These are phyloP conservation scores for Popillia japonica DNA, from an alignment of 1,140 invertebrate species.

Conservation along the genomic window DNA sequence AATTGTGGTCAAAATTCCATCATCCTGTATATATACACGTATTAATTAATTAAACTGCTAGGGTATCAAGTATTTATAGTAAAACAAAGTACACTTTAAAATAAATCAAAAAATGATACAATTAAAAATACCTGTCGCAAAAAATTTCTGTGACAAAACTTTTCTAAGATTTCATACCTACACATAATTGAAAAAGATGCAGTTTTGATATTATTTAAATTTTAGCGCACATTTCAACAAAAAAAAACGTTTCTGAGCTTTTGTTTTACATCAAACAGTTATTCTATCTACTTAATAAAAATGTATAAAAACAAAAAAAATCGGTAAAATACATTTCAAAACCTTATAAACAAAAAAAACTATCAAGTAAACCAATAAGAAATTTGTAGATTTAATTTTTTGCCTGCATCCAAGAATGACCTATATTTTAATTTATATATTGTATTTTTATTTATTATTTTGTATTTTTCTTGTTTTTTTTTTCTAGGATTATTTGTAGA, in stretches of 20 bases:
- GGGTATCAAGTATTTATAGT: neutral
- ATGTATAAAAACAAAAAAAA: neutral
- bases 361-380: neutral
- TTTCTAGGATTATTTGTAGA: slow-evolving; percentile 7
- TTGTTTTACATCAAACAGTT: neutral
- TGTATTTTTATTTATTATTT: slow-evolving; percentile 20
- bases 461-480: slow-evolving; percentile 7
- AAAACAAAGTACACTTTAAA: neutral
- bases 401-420: slow-evolving; percentile 2
- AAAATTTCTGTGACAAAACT: neutral
- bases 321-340: neutral
- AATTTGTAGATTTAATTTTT: slow-evolving; percentile 6
- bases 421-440: slow-evolving; percentile 17
- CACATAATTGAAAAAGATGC: neutral
- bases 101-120: neutral
- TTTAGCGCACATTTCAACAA: slow-evolving; percentile 7
- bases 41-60: neutral
- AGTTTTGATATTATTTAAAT: slow-evolving; percentile 3
- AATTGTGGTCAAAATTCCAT: neutral
- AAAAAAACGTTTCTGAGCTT: neutral
- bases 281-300: neutral
- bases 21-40: neutral
- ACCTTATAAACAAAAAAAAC: neutral
- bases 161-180: slow-evolving; percentile 11
- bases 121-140: neutral